Conservation (phyloP, 2,888 invertebrate genomes). For the Acleris emargana region DNA sequence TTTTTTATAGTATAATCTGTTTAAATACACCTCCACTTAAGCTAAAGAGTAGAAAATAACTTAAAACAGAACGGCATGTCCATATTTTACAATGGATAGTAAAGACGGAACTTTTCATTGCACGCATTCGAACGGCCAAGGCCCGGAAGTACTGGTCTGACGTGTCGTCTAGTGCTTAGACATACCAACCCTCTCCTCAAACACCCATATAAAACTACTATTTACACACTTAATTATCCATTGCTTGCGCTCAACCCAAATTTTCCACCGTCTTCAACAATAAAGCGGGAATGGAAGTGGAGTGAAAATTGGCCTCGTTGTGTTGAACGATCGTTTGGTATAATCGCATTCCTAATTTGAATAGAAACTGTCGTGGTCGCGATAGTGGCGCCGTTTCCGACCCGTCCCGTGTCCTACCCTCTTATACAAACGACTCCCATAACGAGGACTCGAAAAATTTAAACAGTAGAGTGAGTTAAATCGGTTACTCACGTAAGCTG, state of each 20-base stretch:
- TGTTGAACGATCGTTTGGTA: conserved; percentile 35
- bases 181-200: conserved; percentile 41
- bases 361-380: conserved; percentile 70
- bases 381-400: conserved; percentile 66
- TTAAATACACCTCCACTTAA: too few relatives aligned
- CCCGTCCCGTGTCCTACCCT: conserved; percentile 59
- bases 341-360: conserved; percentile 64
- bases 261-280: background rate
- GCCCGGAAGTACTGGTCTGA: conserved; percentile 60
- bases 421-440: conserved; percentile 47
- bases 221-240: conserved; percentile 31
- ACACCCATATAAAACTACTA: conserved; percentile 19
- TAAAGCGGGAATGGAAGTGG: conserved; percentile 46
- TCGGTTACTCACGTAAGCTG: conserved; percentile 53
- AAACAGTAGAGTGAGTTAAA: conserved; percentile 54
- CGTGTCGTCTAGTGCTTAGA: conserved; percentile 60
- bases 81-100: conserved; percentile 15
- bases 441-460: conserved; percentile 65
- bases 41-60: too few relatives aligned
- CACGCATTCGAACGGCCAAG: conserved; percentile 53
- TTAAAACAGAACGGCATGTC: background rate
- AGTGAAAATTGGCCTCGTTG: conserved; percentile 15
- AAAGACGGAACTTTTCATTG: conserved; percentile 42
- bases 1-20: too few relatives aligned
- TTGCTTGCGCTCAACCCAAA: conserved; percentile 23